Evolutionary conservation across 2,888 invertebrate genomes (phyloP).

Genomic region (Meliscaeva auricollis): DNA sequence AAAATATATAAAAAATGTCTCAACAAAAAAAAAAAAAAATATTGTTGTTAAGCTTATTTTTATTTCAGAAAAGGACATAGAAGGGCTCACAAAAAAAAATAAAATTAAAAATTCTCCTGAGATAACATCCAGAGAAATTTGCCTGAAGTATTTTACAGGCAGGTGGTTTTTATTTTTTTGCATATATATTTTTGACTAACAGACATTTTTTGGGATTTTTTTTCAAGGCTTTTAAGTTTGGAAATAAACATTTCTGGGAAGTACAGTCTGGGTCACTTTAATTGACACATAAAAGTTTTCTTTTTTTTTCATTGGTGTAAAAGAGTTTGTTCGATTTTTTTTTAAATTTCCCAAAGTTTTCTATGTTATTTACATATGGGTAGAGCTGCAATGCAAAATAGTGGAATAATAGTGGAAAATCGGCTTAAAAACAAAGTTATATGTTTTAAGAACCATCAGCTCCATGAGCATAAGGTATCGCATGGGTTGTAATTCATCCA

Average conservation of each 20-base stretch:
- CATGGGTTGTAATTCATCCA: no score
- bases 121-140: slow-evolving; percentile 52
- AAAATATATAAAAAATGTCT: slow-evolving; percentile 26
- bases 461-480: no score
- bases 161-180: slow-evolving; percentile 64
- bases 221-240: not conserved
- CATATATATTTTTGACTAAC: slow-evolving; percentile 63
- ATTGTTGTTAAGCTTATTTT: slow-evolving; percentile 11
- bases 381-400: no score
- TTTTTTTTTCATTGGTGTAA: no score
- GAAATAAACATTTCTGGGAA: not conserved
- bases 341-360: no score
- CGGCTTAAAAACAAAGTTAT: no score
- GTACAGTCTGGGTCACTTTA: not conserved
- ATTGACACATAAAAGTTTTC: not conserved
- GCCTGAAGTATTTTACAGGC: slow-evolving; percentile 66
- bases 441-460: no score
- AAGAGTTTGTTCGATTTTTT: no score
- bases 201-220: slow-evolving; percentile 42
- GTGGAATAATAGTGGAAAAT: no score
- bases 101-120: slow-evolving; percentile 50
- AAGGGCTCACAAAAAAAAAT: not conserved
- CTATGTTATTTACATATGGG: no score
- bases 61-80: slow-evolving; percentile 2
- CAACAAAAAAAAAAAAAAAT: slow-evolving; percentile 26